Conservation (phyloP, 2,797 vertebrate genomes). For the Bufotes viridis region DNA sequence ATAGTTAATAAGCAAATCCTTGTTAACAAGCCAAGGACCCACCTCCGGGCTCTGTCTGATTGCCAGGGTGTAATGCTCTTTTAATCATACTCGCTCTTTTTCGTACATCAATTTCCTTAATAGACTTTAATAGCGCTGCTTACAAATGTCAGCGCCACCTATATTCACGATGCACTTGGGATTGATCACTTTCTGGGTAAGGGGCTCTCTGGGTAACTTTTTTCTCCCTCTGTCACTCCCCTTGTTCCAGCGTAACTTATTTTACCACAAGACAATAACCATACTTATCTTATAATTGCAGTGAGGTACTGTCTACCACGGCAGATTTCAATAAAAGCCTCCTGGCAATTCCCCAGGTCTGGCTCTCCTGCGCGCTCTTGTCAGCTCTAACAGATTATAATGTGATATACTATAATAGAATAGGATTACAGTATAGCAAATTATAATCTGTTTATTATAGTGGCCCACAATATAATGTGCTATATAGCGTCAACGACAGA, state of each 20-base stretch:
- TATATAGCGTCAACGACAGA: not conserved
- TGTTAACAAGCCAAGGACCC: conserved; percentile 39
- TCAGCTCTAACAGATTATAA: not conserved
- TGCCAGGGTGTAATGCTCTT: conserved; percentile 42
- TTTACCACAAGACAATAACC: conserved; percentile 9
- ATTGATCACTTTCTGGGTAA: not conserved
- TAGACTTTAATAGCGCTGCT: conserved; percentile 40
- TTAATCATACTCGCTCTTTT: conserved; percentile 37
- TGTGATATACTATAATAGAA: conserved; percentile 7
- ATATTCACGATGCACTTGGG: not conserved
- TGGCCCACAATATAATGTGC: conserved; percentile 4
- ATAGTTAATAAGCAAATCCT: conserved; percentile 17
- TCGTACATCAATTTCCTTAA: conserved; percentile 38
- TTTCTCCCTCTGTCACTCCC: not conserved
- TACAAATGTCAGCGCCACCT: conserved; percentile 29
- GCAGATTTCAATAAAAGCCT: conserved; percentile 3
- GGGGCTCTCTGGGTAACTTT: not conserved
- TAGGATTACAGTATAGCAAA: not conserved
- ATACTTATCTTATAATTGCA: conserved; percentile 7
- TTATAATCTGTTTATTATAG: conserved; percentile 24
- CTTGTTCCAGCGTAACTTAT: not conserved
- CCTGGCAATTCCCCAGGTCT: not conserved
- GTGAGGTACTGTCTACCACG: not conserved
- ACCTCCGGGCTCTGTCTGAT: conserved; percentile 24
- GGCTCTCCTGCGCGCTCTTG: not conserved